Evolutionary conservation across 35 echinoderm and acorn worm species (phyloP).

Genomic region (Lytechinus pictus): DNA sequence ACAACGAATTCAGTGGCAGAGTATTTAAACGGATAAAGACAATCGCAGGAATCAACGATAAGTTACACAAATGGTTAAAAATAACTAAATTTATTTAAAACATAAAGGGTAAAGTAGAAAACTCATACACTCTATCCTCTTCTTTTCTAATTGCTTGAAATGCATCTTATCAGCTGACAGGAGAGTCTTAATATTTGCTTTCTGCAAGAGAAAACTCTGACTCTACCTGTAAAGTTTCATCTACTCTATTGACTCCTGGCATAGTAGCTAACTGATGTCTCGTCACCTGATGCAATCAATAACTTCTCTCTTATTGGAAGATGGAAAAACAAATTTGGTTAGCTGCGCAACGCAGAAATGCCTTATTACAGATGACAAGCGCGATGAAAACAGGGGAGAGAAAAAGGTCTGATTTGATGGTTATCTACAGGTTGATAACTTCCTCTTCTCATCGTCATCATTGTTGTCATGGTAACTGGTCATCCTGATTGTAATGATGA

Average conservation of each 20-base stretch:
- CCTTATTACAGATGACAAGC: constrained; percentile 40
- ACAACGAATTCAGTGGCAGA: too few species aligned
- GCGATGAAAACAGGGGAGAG: background rate
- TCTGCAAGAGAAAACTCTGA: background rate
- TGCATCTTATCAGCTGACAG: background rate
- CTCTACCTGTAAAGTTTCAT: constrained; percentile 18
- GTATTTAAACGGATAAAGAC: too few species aligned
- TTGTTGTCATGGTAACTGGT: background rate
- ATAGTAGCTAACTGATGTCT: background rate
- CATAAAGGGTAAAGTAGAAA: background rate
- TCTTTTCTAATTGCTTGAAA: background rate
- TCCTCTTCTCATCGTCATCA: background rate
- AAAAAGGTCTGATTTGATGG: background rate
- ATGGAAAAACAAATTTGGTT: constrained; percentile 34
- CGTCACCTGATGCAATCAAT: constrained; percentile 2
- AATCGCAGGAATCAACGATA: too few species aligned
- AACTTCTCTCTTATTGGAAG: background rate
- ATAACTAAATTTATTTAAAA: background rate
- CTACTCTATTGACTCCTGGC: background rate
- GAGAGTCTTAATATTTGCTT: background rate
- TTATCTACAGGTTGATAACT: constrained; percentile 13
- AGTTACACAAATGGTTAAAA: too few species aligned
- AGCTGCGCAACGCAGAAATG: constrained; percentile 39
- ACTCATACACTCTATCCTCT: background rate
- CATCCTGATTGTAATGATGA: constrained; percentile 15